These are phyloP conservation scores for Psittacula echo DNA, from an alignment of 2,797 vertebrate genomes.

Conservation along the genomic window DNA sequence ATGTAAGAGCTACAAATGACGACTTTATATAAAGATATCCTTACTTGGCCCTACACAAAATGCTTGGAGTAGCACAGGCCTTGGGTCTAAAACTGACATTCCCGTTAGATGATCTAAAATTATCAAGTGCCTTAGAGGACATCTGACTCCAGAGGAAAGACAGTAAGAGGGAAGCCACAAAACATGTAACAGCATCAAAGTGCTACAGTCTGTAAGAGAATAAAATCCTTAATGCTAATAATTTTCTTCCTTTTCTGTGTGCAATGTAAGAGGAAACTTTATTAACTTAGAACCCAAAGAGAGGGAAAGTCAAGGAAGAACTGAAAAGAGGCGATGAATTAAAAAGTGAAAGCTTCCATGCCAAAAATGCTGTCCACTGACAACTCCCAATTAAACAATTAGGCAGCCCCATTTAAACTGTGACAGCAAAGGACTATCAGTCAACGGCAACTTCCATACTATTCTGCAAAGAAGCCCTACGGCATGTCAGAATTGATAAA, in stretches of 20 bases:
- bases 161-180: slow-evolving; percentile 2
- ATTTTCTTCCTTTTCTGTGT: not conserved
- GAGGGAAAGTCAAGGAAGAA: not conserved
- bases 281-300: not conserved
- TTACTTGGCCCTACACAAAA: slow-evolving; percentile 8
- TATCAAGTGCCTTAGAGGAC: slow-evolving; percentile 12
- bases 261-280: not conserved
- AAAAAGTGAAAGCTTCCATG: not conserved
- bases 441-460: not conserved
- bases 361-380: not conserved
- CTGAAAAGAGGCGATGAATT: not conserved
- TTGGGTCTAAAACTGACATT: slow-evolving; percentile 37
- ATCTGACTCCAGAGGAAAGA: not conserved
- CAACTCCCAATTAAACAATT: not conserved
- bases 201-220: not conserved
- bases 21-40: not conserved
- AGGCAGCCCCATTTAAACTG: not conserved
- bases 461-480: not conserved
- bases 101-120: not conserved
- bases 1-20: not conserved
- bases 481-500: not conserved
- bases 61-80: not conserved
- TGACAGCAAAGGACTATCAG: not conserved
- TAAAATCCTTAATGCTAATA: not conserved
- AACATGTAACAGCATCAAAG: not conserved